phyloP scores from a whole-genome alignment of 2,888 invertebrate genomes.

The Callyntrura guangdongensis region DNA sequence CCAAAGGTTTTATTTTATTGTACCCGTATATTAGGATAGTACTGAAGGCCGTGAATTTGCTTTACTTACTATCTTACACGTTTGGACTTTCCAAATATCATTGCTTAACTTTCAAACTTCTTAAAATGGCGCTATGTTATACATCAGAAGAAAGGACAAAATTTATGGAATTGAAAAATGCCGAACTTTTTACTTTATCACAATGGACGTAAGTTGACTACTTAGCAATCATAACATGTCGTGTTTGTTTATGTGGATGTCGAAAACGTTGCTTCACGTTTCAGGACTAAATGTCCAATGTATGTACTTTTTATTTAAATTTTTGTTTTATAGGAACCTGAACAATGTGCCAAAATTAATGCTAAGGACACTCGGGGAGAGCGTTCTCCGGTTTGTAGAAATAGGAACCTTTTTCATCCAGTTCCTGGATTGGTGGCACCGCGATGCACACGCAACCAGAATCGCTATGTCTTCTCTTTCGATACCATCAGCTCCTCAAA shows the following conservation, averaged over 20 bases:
- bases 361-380: constrained; percentile 76
- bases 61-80: constrained; percentile 65
- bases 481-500: constrained; percentile 73
- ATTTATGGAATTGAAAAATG: constrained; percentile 70
- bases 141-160: constrained; percentile 66
- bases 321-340: constrained; percentile 41
- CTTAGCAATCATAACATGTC: no score
- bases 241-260: not conserved
- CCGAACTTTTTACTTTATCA: constrained; percentile 65
- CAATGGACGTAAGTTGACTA: constrained; percentile 75
- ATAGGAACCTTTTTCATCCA: constrained; percentile 83
- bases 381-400: constrained; percentile 78
- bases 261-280: not conserved
- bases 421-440: constrained; percentile 82
- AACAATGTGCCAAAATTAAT: constrained; percentile 67
- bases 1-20: not conserved
- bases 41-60: constrained; percentile 59
- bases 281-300: no score
- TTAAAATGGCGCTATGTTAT: constrained; percentile 72
- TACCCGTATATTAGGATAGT: constrained; percentile 71
- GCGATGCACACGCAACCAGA: constrained; percentile 73
- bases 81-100: constrained; percentile 74
- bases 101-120: constrained; percentile 68
- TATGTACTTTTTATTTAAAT: not conserved
- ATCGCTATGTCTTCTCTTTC: constrained; percentile 56